Base-by-base conservation (phyloP, 1,140 invertebrate species). In the Drosophila pandora region DNA sequence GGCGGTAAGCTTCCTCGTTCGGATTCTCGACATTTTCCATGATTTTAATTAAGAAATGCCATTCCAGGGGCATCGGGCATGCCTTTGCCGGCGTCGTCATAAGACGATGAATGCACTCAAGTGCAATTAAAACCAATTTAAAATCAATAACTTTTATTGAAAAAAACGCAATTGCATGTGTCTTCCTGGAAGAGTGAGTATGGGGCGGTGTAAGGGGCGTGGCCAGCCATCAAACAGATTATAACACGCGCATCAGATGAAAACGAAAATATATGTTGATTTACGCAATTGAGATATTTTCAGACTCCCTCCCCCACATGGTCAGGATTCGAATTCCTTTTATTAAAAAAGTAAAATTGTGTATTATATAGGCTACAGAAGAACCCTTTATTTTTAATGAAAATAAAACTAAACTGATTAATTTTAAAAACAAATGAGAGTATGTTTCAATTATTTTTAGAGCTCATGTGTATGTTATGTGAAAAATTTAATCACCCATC, bases 1-100 rank as follows among this genome's bases (percentile, higher is more conserved):
- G 32, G n/a, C 17, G 5, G 41, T 2, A 43, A 41, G n/a, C 41
- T 43, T 21, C 7, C 41, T 6, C 41, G 6, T 21, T 43, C 13
- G 41, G 8, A 43, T 43, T 43, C 71, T 13, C 22, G 49, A 72
- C 50, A 69, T 76, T 79, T 63, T 60, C 55, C 63, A 25, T 83
- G 82, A 82, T 82, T 87, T 87, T 82, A 88, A 87, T 87, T 87
- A 88, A 88, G 83, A 71, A 87, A 87, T 85, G 60, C 67, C 76
- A 58, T 54, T 72, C 72, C 72, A 34, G 34, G 43, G 68, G 45
- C n/a, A n/a, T n/a, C n/a, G n/a, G n/a, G n/a, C n/a, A n/a, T n/a
- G n/a, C n/a, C n/a, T n/a, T n/a, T n/a, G n/a, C n/a, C n/a, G n/a
- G n/a, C n/a, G n/a, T n/a, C n/a, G n/a, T n/a, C n/a, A n/a, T n/a